Evolutionary conservation across 2,113 vertebrate genomes (phyloP).

Genomic region (Scalopus aquaticus): DNA sequence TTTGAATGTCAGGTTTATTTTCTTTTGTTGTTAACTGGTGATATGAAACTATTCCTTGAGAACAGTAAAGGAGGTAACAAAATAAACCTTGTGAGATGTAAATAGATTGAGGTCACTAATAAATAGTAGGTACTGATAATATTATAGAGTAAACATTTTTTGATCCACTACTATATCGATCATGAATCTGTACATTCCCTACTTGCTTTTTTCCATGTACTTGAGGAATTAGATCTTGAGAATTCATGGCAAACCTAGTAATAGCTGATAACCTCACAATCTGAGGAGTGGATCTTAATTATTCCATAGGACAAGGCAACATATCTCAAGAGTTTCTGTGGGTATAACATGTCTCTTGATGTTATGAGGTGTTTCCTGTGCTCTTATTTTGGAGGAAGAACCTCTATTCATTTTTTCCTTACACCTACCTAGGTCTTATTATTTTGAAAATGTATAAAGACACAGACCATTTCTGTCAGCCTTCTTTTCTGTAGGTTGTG

Average conservation of each 20-base stretch:
- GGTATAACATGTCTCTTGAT: background rate
- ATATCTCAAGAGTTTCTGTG: background rate
- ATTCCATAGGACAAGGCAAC: background rate
- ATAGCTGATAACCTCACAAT: background rate
- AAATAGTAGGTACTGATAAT: background rate
- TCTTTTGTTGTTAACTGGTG: background rate
- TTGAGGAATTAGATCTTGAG: background rate
- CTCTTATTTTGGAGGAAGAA: background rate
- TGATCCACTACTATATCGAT: background rate
- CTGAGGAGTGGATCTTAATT: background rate
- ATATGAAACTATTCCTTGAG: background rate
- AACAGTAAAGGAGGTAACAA: background rate
- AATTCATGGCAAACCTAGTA: background rate
- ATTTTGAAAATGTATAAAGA: constrained; percentile 27
- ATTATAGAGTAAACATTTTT: background rate
- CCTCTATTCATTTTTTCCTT: background rate
- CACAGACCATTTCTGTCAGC: background rate
- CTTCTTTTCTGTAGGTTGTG: background rate
- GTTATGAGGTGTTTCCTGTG: background rate
- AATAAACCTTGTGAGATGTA: background rate
- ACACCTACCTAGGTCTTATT: background rate
- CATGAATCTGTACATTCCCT: background rate
- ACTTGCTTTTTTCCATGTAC: background rate
- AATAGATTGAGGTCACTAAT: background rate
- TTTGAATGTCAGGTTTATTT: background rate